Conservation (phyloP, 2,797 vertebrate genomes). For the Channa striata region DNA sequence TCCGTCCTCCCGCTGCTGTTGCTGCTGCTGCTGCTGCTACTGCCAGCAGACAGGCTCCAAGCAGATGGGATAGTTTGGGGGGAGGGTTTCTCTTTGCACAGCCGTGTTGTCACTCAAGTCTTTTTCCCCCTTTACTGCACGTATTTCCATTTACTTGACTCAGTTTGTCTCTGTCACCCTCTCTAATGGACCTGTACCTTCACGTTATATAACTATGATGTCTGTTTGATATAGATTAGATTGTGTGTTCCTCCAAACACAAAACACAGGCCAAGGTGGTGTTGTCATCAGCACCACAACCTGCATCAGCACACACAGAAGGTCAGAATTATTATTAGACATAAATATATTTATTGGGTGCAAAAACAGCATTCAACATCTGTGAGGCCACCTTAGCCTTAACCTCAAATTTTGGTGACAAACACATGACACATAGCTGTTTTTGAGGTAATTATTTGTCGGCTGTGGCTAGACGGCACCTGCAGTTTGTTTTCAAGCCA, state of each 20-base stretch:
- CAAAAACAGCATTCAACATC: slow-evolving; percentile 28
- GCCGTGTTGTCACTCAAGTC: slow-evolving; percentile 54
- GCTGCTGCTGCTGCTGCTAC: neutral
- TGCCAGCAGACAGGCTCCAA: slow-evolving; percentile 56
- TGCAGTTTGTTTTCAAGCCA: neutral
- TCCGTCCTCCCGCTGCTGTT: neutral
- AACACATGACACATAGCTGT: slow-evolving; percentile 25
- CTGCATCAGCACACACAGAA: slow-evolving; percentile 28
- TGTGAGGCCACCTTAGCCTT: slow-evolving; percentile 31
- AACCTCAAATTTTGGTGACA: slow-evolving; percentile 31
- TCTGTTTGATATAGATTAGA: slow-evolving; percentile 52
- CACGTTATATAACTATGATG: slow-evolving; percentile 35
- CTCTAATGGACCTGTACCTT: slow-evolving; percentile 21
- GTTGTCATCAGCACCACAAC: slow-evolving; percentile 48
- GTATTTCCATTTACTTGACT: neutral
- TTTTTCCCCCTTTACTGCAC: slow-evolving; percentile 6
- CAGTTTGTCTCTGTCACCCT: neutral
- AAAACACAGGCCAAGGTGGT: slow-evolving; percentile 35
- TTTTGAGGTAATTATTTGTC: slow-evolving; percentile 15
- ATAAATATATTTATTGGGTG: slow-evolving; percentile 3
- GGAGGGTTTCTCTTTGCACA: slow-evolving; percentile 52
- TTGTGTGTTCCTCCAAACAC: neutral
- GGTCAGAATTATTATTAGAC: neutral
- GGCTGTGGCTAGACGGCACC: neutral
- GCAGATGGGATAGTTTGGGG: slow-evolving; percentile 72